These are phyloP conservation scores for Oreotrochilus melanogaster DNA, from an alignment of 2,113 vertebrate species.

Conservation along the genomic window DNA sequence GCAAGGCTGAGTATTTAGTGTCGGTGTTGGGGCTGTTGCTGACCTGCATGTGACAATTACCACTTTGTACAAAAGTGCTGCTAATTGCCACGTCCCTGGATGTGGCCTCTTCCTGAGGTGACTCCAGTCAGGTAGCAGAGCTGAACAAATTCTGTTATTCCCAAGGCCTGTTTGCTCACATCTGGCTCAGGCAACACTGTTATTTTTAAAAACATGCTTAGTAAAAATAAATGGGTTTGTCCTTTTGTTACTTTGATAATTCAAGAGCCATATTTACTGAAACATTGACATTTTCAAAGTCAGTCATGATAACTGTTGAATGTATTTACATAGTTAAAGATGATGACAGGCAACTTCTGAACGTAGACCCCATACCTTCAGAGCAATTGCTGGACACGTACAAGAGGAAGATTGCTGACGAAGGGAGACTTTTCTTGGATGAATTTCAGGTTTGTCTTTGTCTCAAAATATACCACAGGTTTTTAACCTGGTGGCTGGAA, in stretches of 20 bases:
- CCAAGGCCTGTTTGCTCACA: background rate
- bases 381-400: constrained; percentile 87
- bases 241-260: background rate
- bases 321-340: constrained; percentile 63
- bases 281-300: background rate
- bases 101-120: rapidly evolving
- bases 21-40: background rate
- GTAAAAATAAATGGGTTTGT: background rate
- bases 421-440: constrained; percentile 91
- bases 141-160: background rate
- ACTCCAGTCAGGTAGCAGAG: background rate
- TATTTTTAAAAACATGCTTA: background rate
- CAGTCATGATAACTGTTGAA: background rate
- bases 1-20: rapidly evolving
- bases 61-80: rapidly evolving
- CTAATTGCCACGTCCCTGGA: background rate
- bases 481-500: background rate
- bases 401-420: constrained; percentile 93
- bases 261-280: background rate
- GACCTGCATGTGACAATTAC: background rate
- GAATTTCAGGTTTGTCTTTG: constrained; percentile 91
- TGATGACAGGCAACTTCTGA: constrained; percentile 85
- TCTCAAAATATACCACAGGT: background rate
- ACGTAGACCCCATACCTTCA: constrained; percentile 88
- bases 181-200: background rate